Evolutionary conservation across 2,888 invertebrate species (phyloP), one percentile per base, ranked within the genome.

Genomic region (Cantharis flavilabris): DNA sequence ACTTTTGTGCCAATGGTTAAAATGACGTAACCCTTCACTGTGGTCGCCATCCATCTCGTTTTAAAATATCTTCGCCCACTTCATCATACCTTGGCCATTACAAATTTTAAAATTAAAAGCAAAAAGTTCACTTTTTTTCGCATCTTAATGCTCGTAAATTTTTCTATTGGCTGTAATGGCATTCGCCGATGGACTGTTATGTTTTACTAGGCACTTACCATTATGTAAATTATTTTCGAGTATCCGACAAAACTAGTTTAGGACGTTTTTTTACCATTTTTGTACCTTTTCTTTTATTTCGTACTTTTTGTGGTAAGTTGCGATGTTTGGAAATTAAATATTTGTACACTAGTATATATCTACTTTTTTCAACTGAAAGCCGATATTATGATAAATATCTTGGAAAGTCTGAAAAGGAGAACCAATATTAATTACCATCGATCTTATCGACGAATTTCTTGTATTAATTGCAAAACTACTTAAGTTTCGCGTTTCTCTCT

Each of bases 1-100:
- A 84, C 83, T 82, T 83, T 82, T 82, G 80, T 82, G 83, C 87
- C 86, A 87, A 87, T 87, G 84, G 86, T 82, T 88, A 88, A 88
- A 49, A 84, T 88, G 88, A 88, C 88, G 87, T 86, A 87, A 86
- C 88, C 88, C 86, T 83, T 88, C 88, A 88, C 88, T 88, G 88
- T 84, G 84, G 83, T 84, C 83, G 74, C 77, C 78, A 77, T 71
- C 71, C 69, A 75, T 80, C 81, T 80, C 70, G 76, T 77, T 81
- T 84, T 49, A 49, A 49, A 49, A 49, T 49, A 49, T 49, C 49
- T 49, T 84, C 84, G 83, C 85, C 84, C 84, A 84, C 84, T 81
- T 79, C 72, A 75, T 72, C 73, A 64, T 64, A 16, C 64, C 49
- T 49, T 49, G 49, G 49, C 49, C 49, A 49, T 49, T 49, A 49